Evolutionary conservation across 2,797 vertebrate genomes (phyloP), one percentile per base, ranked within the genome.

Genomic region (Octomys mimax): DNA sequence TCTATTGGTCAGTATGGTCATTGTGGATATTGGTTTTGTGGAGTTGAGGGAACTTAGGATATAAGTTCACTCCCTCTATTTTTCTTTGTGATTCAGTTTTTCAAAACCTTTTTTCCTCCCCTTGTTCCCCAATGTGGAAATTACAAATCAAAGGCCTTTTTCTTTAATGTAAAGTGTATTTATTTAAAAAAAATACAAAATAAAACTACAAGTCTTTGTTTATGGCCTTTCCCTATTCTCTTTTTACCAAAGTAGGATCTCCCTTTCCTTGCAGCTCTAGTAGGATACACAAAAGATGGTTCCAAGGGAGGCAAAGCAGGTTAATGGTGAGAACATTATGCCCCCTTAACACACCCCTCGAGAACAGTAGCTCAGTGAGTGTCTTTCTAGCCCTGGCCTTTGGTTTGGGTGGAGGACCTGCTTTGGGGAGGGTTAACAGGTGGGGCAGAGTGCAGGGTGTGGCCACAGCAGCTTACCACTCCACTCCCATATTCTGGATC

Each of bases 91-190:
- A 97, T 98, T 98, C 97, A 97, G 96, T 97, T 98, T 98, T 98
- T 98, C 92, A 97, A 95, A n/a, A 89, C 75, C 61, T 62, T 95
- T 96, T 92, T 84, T 70, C 62, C n/a, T 62, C 39, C 19, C 46
- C 75, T 97, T 97, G 96, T 96, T 94, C 97, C 97, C 97, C 94
- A 98, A 97, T 98, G 98, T 98, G 98, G 98, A 98, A 98, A 98
- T 96, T 98, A 98, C 98, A 98, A 98, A 98, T 98, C 96, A 98
- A 98, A 99, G 98, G 98, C 98, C 98, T 98, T 98, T 99, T 99
- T 99, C 98, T 98, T 99, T 99, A 98, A 99, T 99, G 98, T 99
- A 98, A 99, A 99, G 98, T 99, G 98, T 99, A 99, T 99, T 99
- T 99, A 99, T 99, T 99, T 99, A 98, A 99, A 98, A 98, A 98